phyloP scores from a whole-genome alignment of 2,113 vertebrate genomes.

The Neolamprologus brichardi region DNA sequence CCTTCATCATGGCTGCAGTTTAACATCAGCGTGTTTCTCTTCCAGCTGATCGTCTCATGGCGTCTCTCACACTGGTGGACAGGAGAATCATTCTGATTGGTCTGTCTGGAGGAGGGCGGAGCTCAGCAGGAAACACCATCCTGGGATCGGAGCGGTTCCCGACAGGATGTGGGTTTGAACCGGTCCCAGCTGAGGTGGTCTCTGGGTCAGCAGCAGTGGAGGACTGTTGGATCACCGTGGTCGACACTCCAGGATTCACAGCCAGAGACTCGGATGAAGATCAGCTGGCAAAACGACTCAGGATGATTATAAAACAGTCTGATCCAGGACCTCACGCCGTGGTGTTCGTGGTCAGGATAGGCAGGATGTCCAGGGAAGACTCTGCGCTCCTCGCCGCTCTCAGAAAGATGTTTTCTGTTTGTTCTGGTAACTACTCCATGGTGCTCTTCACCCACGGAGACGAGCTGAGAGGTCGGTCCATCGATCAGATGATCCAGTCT shows the following conservation, averaged over 20 bases:
- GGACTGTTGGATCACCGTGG: neutral
- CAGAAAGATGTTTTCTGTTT: accelerated
- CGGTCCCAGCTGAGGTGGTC: neutral
- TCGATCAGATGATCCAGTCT: neutral
- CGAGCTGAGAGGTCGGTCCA: neutral
- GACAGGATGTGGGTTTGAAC: neutral
- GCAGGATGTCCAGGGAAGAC: neutral
- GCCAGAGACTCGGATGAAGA: neutral
- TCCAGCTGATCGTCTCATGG: neutral
- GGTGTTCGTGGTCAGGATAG: neutral
- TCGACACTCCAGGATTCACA: neutral
- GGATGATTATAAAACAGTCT: accelerated
- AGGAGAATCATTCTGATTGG: neutral
- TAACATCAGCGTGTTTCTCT: neutral
- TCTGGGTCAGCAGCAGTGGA: neutral
- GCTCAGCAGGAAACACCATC: neutral
- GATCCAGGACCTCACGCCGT: neutral
- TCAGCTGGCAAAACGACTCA: accelerated
- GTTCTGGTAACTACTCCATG: accelerated
- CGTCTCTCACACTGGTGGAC: neutral
- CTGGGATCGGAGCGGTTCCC: neutral
- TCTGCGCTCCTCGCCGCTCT: neutral
- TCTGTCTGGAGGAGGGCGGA: neutral
- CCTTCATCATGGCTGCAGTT: neutral
- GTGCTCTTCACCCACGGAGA: neutral